Base-by-base conservation (phyloP, 2,888 invertebrate genomes). In the Dorcus hopei region DNA sequence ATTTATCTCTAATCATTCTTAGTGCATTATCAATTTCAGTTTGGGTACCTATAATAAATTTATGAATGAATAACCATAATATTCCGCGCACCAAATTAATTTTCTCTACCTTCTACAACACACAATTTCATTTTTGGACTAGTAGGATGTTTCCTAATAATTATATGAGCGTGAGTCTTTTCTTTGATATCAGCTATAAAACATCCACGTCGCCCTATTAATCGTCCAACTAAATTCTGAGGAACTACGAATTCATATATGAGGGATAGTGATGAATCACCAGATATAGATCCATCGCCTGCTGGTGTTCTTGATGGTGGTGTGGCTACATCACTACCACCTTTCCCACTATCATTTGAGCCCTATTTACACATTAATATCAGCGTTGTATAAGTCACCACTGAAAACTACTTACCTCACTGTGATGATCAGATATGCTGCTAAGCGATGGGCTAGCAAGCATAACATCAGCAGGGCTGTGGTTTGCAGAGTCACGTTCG, bases 311-410 rank as follows among this genome's bases (percentile, higher is more conserved):
- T 64, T 58, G 85, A 83, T 54, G 88, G 83, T 42, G 89, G 89
- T 64, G 88, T 89, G 57, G 87, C 84, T 33, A 86, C 84, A 70
- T 88, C 88, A 16, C 60, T 60, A 42, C 60, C 60, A 66, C 92
- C 91, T 80, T 91, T 91, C 49, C 91, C 91, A 77, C 91, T 91
- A 76, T 92, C 92, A 76, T 88, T 90, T 58, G 91, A 91, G 62
- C 88, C 89, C 87, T 77, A 58, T 86, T 72, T 4, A 33, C 7
- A 33, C 26, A 33, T 33, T 3, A 33, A 33, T 6, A 7, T 33
- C 19, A 19, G 19, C 19, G 3, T 19, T 19, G 19, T 19, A 19
- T 19, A 19, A 19, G 2, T 19, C 19, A 19, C 19, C 19, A 19
- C 19, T 3, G 19, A 19, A 19, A 19, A 19, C 19, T 19, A 54